Evolutionary conservation across 2,888 invertebrate genomes (phyloP).

Genomic region (Hydrotaea cyrtoneurina): DNA sequence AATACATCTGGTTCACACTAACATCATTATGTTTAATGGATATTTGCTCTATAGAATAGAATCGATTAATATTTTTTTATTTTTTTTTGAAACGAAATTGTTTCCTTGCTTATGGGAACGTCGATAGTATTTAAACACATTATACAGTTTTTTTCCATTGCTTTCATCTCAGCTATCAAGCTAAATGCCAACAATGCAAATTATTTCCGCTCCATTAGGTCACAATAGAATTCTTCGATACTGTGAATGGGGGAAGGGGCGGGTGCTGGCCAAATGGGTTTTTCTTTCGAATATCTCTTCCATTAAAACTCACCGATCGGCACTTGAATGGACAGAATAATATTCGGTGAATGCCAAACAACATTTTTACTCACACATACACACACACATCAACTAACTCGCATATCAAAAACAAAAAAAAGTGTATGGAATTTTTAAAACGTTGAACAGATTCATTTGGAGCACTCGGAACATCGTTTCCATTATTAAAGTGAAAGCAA

Average conservation of each 20-base stretch:
- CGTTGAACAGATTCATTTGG: background rate
- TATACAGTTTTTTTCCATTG: background rate
- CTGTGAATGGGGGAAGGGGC: background rate
- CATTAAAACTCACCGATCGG: background rate
- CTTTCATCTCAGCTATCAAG: background rate
- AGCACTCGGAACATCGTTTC: background rate
- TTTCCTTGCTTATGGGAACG: background rate
- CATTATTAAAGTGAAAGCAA: background rate
- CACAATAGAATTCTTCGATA: conserved; percentile 1
- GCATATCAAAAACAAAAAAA: too few species aligned
- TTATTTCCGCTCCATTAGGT: conserved; percentile 31
- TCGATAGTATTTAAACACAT: background rate
- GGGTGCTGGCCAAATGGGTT: background rate
- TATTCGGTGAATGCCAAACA: background rate
- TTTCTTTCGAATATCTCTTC: background rate
- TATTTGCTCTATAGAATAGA: background rate
- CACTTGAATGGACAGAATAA: background rate
- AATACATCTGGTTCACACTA: background rate
- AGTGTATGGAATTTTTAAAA: background rate
- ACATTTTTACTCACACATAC: background rate
- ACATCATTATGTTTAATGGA: background rate
- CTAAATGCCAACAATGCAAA: conserved; percentile 28
- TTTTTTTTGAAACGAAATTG: background rate
- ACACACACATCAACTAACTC: background rate
- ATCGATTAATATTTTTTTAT: background rate